These are phyloP conservation scores for Polia nebulosa DNA, from an alignment of 2,888 invertebrate genomes.

Conservation along the genomic window DNA sequence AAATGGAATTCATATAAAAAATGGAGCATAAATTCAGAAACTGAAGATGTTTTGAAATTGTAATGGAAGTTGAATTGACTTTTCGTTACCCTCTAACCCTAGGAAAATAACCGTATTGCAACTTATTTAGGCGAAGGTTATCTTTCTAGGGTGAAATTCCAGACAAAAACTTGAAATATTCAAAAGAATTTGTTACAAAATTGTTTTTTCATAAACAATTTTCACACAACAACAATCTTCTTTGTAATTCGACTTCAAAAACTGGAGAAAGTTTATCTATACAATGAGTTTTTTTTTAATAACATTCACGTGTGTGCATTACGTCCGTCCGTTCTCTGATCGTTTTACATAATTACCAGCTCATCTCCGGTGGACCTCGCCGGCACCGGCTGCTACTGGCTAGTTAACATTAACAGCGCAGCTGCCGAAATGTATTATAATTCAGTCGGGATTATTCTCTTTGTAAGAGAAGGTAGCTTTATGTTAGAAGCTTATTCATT, in stretches of 20 bases:
- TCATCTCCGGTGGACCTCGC: background rate
- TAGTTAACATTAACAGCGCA: background rate
- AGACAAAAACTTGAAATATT: background rate
- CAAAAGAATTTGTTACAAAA: too few relatives aligned
- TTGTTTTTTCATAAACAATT: background rate
- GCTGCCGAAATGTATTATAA: background rate
- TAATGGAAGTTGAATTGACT: too few relatives aligned
- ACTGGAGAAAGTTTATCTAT: too few relatives aligned
- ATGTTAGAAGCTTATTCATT: background rate
- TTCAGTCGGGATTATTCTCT: background rate
- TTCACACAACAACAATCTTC: background rate
- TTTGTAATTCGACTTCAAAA: background rate
- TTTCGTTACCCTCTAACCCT: background rate
- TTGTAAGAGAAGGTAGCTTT: background rate
- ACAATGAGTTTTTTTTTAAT: background rate
- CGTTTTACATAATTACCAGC: conserved; percentile 3
- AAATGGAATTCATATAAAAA: conserved; percentile 1
- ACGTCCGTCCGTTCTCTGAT: background rate
- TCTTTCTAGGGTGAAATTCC: too few relatives aligned
- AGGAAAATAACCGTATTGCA: too few relatives aligned
- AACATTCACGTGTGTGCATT: background rate
- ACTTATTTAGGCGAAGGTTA: background rate
- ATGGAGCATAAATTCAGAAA: conserved; percentile 11
- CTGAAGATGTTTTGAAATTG: background rate
- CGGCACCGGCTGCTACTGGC: background rate